Percentiles rank a stretch among this genome's conserved stretches.
Evolutionary conservation across 2,113 vertebrate species (phyloP).

Genomic region (Smithornis capensis): DNA sequence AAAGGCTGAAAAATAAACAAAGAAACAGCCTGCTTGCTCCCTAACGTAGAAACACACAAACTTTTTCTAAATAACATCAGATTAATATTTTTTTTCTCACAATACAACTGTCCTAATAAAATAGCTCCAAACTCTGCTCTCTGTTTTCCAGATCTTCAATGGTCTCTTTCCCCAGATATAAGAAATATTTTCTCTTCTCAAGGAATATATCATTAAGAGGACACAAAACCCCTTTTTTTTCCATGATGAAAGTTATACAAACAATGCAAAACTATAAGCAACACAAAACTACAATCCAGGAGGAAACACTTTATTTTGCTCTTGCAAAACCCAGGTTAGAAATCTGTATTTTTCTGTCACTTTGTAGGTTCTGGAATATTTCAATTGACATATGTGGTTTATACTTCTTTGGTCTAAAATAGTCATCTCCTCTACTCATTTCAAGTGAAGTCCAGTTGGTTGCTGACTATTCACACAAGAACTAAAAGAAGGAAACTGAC

Average conservation of each 20-base stretch:
- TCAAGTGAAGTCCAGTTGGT: neutral
- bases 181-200: neutral
- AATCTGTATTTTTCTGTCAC: neutral
- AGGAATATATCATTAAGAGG: neutral
- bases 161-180: neutral
- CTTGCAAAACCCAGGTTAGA: neutral
- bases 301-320: neutral
- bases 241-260: neutral
- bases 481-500: neutral
- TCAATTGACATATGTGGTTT: rapidly evolving
- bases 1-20: neutral
- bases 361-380: neutral
- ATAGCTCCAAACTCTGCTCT: neutral
- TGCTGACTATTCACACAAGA: neutral
- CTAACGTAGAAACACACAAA: neutral
- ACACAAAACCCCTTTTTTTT: neutral
- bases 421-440: rapidly evolving
- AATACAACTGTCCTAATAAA: neutral
- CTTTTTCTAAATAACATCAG: neutral
- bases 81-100: neutral
- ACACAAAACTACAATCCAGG: neutral
- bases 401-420: neutral
- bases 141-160: neutral
- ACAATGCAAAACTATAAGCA: neutral
- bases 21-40: rapidly evolving